These are phyloP conservation scores for Caenorhabditis becei DNA, from an alignment of 2,888 invertebrate species.

Conservation along the genomic window DNA sequence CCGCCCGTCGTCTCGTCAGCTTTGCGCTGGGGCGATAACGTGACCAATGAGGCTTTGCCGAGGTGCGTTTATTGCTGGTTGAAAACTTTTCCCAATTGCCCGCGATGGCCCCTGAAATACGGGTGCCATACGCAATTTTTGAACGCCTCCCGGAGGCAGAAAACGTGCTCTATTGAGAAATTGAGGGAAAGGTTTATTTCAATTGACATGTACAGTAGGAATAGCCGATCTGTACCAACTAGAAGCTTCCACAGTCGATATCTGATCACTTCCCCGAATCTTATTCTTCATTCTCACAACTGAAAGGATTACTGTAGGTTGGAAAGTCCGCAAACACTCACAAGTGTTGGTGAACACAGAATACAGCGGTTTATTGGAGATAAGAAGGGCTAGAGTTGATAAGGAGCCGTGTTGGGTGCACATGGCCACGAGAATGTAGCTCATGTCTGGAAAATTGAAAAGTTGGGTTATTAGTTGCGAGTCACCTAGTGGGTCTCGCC, in stretches of 20 bases:
- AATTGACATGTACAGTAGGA: too few species aligned
- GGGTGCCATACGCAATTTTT: constrained; percentile 76
- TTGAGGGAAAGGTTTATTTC: too few species aligned
- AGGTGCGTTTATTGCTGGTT: constrained; percentile 81
- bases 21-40: constrained; percentile 80
- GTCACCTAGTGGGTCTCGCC: too few species aligned
- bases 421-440: constrained; percentile 40
- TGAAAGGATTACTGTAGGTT: constrained; percentile 1
- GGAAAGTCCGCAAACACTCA: not conserved
- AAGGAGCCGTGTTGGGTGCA: constrained; percentile 40
- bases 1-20: constrained; percentile 55
- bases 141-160: constrained; percentile 64
- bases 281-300: constrained; percentile 28
- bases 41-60: constrained; percentile 80
- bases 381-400: constrained; percentile 28
- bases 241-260: constrained; percentile 9
- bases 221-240: constrained; percentile 29
- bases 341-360: constrained; percentile 45
- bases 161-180: too few species aligned
- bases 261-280: constrained; percentile 15
- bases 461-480: too few species aligned
- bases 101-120: constrained; percentile 74
- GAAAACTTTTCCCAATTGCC: constrained; percentile 80
- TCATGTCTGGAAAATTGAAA: constrained; percentile 38
- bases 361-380: constrained; percentile 39